phyloP scores from a whole-genome alignment of 2,113 vertebrate genomes.

The Mustelus asterias region DNA sequence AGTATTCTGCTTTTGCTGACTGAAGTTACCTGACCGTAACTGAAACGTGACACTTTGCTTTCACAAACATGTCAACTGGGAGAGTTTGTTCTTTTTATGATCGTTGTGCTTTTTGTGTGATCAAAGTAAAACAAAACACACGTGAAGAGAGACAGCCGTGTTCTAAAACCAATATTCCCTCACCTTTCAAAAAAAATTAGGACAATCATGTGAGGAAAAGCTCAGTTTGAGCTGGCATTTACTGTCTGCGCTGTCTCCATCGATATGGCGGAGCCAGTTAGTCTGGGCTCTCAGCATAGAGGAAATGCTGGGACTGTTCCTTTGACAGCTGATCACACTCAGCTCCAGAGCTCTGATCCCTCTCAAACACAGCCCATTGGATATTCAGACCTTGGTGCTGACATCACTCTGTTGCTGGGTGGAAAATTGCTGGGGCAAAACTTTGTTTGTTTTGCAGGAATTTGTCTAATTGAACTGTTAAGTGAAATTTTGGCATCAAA shows the following conservation, averaged over 20 bases:
- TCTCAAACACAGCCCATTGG: constrained; percentile 48
- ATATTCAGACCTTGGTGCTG: constrained; percentile 46
- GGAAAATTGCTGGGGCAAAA: constrained; percentile 46
- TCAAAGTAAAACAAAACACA: neutral
- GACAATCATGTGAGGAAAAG: neutral
- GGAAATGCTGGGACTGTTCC: constrained; percentile 42
- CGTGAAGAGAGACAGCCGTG: neutral
- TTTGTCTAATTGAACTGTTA: neutral
- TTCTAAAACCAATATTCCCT: neutral
- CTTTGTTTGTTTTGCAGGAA: constrained; percentile 15
- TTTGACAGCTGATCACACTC: constrained; percentile 44
- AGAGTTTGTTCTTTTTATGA: neutral
- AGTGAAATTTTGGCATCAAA: neutral
- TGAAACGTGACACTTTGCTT: constrained; percentile 13
- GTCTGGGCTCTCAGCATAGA: constrained; percentile 45
- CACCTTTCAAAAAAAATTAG: neutral
- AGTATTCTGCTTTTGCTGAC: neutral
- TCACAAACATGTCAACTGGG: neutral
- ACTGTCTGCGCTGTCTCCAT: constrained; percentile 33
- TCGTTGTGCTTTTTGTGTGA: neutral
- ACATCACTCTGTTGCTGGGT: constrained; percentile 59
- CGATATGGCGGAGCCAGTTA: constrained; percentile 41
- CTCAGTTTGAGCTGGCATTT: neutral
- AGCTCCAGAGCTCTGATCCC: constrained; percentile 45
- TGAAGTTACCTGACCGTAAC: neutral